These are phyloP conservation scores for Epinephelus fuscoguttatus DNA, from an alignment of 2,113 vertebrate genomes.

Conservation along the genomic window DNA sequence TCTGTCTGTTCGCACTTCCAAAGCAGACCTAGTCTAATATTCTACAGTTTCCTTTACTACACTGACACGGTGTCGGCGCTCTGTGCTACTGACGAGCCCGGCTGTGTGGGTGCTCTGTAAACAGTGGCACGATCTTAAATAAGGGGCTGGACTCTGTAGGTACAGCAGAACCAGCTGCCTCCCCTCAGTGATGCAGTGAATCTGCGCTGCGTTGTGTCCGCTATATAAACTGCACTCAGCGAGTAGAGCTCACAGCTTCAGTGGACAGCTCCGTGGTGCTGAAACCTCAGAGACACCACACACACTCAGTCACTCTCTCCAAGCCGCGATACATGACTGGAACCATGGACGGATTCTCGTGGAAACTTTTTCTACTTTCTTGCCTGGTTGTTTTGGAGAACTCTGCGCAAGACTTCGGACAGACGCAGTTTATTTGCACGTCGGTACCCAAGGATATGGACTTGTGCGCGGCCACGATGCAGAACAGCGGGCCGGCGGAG, in stretches of 20 bases:
- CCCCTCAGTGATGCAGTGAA: slow-evolving; percentile 73
- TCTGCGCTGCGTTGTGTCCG: slow-evolving; percentile 60
- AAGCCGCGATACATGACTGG: slow-evolving; percentile 5
- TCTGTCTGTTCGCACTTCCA: neutral
- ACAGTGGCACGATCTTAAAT: slow-evolving; percentile 80
- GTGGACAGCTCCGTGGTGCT: slow-evolving; percentile 82
- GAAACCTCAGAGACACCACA: slow-evolving; percentile 27
- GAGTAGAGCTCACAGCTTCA: slow-evolving; percentile 56
- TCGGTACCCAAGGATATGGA: slow-evolving; percentile 98
- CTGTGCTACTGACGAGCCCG: neutral
- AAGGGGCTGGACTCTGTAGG: slow-evolving; percentile 69
- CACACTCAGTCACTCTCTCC: neutral
- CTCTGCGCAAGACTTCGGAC: slow-evolving; percentile 89
- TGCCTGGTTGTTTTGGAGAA: slow-evolving; percentile 74
- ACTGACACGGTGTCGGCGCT: neutral
- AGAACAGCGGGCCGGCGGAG: slow-evolving; percentile 91
- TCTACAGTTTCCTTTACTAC: neutral
- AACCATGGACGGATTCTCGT: slow-evolving; percentile 77
- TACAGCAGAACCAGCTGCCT: slow-evolving; percentile 55
- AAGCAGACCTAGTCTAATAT: neutral
- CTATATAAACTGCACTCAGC: slow-evolving; percentile 81
- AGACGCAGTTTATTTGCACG: slow-evolving; percentile 97
- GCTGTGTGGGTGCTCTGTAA: neutral
- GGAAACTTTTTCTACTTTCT: slow-evolving; percentile 86
- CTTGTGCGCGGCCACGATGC: slow-evolving; percentile 92